Evolutionary conservation across 2,113 vertebrate genomes (phyloP), one percentile per base, ranked within the genome.

Genomic region (Salvelinus sp.): DNA sequence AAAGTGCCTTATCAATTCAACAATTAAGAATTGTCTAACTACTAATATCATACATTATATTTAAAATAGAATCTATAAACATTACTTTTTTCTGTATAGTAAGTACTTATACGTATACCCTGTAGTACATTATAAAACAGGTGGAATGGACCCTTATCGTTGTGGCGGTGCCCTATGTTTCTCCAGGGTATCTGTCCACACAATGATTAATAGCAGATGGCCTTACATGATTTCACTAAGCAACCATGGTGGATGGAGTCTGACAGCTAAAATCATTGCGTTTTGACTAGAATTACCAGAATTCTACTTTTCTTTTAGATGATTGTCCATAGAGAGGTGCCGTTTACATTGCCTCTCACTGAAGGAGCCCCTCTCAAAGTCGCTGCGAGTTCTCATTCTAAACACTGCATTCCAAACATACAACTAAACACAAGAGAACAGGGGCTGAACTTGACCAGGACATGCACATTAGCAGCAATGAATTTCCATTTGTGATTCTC

Each of bases 31-130:
- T 97, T 96, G 94, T 96, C 96, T 96, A 98, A 95, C 95, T 96
- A 44, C 38, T 44, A 44, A 44, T 44, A 96, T 96, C 96, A 97
- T 98, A 94, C 93, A 98, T 96, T 96, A 98, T 98, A 98, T 98
- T 97, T 98, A 97, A 98, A 98, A 98, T 96, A 94, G 93, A 98
- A 96, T 98, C 97, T 97, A 98, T 98, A 98, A 98, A 99, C 97
- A 98, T 98, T 96, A 96, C 95, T 96, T 97, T 44, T 44, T 87
- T 95, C 95, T 97, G 97, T 98, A 98, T 98, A 96, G 91, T 94
- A 97, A 97, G 96, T 98, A 97, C 97, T 98, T 97, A 98, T 98
- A 96, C 95, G 95, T 96, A 96, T 99, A 99, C 98, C 98, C 98
- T 99, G 98, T 98, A 98, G 96, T 96, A 98, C 96, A 96, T 98